Conservation (phyloP, 2,888 invertebrate species). For the Carcina quercana region DNA sequence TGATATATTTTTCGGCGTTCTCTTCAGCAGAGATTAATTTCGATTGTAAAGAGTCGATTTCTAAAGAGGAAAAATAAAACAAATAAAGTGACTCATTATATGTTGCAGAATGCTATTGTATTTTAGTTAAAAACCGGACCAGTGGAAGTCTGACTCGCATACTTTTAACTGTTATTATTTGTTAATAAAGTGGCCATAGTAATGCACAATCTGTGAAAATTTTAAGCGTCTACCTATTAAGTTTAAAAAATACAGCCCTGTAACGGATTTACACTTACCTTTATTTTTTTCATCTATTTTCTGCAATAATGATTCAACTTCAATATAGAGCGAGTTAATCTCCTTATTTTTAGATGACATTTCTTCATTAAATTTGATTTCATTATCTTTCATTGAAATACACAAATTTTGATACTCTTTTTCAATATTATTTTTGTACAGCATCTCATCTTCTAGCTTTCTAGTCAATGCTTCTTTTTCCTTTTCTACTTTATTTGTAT, state of each 20-base stretch:
- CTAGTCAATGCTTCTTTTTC: slow-evolving; percentile 25
- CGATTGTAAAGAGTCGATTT: background rate
- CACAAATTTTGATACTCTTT: slow-evolving; percentile 32
- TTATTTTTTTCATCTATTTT: slow-evolving; percentile 24
- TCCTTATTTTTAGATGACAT: slow-evolving; percentile 21
- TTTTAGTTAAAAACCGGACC: too few species aligned
- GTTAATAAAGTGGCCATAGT: too few species aligned
- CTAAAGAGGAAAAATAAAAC: slow-evolving; percentile 1
- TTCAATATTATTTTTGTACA: slow-evolving; percentile 27
- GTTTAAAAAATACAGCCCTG: background rate
- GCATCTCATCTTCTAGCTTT: slow-evolving; percentile 25
- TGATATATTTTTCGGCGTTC: background rate
- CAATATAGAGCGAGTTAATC: slow-evolving; percentile 19
- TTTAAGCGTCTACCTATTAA: background rate
- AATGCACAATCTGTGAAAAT: too few species aligned
- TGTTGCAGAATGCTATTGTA: too few species aligned
- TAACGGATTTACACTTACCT: slow-evolving; percentile 21
- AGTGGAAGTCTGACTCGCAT: too few species aligned
- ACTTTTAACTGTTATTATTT: too few species aligned
- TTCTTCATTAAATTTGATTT: slow-evolving; percentile 24
- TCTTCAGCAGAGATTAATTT: background rate
- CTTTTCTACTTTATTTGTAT: slow-evolving; percentile 17
- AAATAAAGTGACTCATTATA: background rate
- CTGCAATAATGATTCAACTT: slow-evolving; percentile 10
- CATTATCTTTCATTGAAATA: slow-evolving; percentile 21